Conservation (phyloP, 2,797 vertebrate species). For the Allobates femoralis region DNA sequence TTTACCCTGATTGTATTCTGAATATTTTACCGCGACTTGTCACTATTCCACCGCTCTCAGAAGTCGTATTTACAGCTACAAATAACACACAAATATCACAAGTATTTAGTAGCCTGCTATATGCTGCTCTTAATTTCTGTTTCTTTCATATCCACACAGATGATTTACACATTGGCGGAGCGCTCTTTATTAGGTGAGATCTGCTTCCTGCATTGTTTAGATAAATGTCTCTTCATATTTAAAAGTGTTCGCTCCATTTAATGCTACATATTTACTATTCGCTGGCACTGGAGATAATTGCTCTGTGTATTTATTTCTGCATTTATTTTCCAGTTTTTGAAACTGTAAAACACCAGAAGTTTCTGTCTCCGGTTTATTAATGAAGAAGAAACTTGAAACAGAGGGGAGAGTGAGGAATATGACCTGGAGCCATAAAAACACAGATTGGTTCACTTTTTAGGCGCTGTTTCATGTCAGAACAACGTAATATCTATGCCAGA, state of each 20-base stretch:
- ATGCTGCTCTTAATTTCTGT: background rate
- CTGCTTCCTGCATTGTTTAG: conserved; percentile 26
- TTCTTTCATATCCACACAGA: no score
- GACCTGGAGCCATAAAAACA: background rate
- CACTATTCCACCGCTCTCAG: background rate
- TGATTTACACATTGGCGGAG: no score
- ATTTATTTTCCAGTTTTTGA: conserved; percentile 32
- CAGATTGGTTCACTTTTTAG: no score
- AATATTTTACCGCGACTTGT: conserved; percentile 45
- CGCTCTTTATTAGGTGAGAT: no score
- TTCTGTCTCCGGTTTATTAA: conserved; percentile 4
- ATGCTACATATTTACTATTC: conserved; percentile 44
- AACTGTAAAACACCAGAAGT: conserved; percentile 43
- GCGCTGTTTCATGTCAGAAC: no score
- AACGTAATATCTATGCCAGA: no score
- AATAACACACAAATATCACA: no score
- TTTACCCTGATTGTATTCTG: conserved; percentile 63
- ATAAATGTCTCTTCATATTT: conserved; percentile 33
- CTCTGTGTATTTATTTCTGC: conserved; percentile 37
- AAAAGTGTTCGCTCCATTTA: conserved; percentile 40
- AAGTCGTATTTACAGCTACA: conserved; percentile 35
- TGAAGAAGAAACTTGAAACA: conserved; percentile 5
- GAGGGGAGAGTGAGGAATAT: background rate
- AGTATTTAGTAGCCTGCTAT: conserved; percentile 52
- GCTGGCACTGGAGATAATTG: conserved; percentile 34